Evolutionary conservation across 2,113 vertebrate genomes (phyloP).

Genomic region (Oryzias melastigma): DNA sequence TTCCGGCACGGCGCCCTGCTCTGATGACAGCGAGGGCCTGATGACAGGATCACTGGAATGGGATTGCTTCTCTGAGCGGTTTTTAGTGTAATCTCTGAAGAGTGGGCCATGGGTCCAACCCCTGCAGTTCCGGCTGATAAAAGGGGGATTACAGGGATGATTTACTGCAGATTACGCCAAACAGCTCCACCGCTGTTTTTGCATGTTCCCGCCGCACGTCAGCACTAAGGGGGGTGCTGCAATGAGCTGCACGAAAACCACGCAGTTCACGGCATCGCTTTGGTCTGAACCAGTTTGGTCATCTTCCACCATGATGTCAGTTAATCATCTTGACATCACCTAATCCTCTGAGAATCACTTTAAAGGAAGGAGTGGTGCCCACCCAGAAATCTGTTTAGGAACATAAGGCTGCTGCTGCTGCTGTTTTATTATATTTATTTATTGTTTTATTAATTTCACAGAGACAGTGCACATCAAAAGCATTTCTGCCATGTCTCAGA

Average conservation of each 20-base stretch:
- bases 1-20: no score
- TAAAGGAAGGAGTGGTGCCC: no score
- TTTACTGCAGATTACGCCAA: constrained; percentile 59
- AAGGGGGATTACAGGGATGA: constrained; percentile 69
- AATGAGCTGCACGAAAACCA: neutral
- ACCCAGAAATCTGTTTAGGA: no score
- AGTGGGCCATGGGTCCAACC: constrained; percentile 28
- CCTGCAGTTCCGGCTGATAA: constrained; percentile 49
- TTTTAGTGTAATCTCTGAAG: constrained; percentile 52
- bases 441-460: no score
- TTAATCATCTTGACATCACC: no score
- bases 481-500: no score
- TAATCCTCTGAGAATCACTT: no score
- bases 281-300: no score
- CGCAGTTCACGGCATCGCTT: neutral
- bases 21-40: constrained; percentile 2
- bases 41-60: constrained; percentile 27
- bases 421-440: no score
- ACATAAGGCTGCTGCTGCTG: no score
- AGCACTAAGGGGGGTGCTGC: neutral
- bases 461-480: no score
- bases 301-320: no score
- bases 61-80: constrained; percentile 32
- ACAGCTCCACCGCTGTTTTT: constrained; percentile 13
- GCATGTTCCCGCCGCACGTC: neutral